Conservation (phyloP, 2,113 vertebrate species). For the Trochalopteron elliotii region DNA sequence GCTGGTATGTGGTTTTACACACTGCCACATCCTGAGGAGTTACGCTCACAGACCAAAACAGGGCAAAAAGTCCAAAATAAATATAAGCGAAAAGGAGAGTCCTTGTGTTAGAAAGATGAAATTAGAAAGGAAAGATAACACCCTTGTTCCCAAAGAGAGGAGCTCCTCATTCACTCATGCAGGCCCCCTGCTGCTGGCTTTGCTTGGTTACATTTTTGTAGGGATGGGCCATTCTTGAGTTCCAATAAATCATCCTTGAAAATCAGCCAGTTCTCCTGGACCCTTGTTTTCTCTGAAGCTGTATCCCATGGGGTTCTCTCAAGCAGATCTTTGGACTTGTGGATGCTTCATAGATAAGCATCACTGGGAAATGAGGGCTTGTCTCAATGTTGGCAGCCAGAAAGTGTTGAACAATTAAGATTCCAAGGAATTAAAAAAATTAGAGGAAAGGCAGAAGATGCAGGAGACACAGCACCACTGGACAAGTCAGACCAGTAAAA, state of each 20-base stretch:
- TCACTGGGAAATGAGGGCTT: not conserved
- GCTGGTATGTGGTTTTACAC: not conserved
- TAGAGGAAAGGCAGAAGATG: not conserved
- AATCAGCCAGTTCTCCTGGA: not conserved
- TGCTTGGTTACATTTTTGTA: accelerated
- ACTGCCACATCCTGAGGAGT: not conserved
- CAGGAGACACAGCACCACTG: not conserved
- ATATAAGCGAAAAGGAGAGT: not conserved
- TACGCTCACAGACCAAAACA: not conserved
- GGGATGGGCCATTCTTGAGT: not conserved
- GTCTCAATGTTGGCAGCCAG: not conserved
- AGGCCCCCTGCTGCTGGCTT: not conserved
- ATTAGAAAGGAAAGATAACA: not conserved
- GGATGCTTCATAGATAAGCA: not conserved
- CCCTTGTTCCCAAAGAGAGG: not conserved
- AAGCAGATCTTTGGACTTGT: not conserved
- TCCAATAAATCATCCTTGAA: not conserved
- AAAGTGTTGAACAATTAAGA: not conserved
- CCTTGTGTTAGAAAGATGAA: not conserved
- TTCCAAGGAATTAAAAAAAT: not conserved
- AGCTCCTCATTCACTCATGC: not conserved
- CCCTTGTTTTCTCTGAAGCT: not conserved
- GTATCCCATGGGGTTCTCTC: not conserved
- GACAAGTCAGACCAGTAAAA: not conserved
- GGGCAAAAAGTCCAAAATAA: not conserved